phyloP scores from a whole-genome alignment of 1,140 invertebrate genomes.

The Drosophila seguyi region DNA sequence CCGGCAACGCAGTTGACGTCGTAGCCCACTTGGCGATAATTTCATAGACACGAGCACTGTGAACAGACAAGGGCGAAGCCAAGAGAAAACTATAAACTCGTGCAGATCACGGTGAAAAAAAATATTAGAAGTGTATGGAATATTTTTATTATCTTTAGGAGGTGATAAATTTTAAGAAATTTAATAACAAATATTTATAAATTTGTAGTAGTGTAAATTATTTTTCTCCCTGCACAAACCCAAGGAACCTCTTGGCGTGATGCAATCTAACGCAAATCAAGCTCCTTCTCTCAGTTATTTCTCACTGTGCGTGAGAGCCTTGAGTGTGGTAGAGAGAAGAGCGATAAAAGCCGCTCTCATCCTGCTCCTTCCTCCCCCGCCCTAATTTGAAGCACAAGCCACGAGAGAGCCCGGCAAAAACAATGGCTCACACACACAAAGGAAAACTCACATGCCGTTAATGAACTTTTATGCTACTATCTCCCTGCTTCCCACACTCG shows the following conservation, averaged over 20 bases:
- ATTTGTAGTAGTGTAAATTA: neutral
- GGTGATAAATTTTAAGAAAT: too few relatives aligned
- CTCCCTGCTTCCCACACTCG: constrained; percentile 11
- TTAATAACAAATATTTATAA: neutral
- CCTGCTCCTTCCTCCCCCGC: neutral
- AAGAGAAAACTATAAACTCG: constrained; percentile 10
- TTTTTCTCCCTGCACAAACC: neutral
- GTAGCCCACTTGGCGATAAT: constrained; percentile 66
- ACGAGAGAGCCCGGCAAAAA: constrained; percentile 38
- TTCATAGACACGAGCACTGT: constrained; percentile 57
- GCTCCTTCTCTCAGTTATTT: neutral
- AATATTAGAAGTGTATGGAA: neutral
- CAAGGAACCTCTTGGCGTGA: neutral
- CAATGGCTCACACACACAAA: constrained; percentile 38
- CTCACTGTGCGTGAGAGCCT: neutral
- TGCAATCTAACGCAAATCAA: neutral
- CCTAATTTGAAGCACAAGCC: constrained; percentile 21
- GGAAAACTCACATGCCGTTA: constrained; percentile 65
- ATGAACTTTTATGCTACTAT: constrained; percentile 71
- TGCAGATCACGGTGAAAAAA: constrained; percentile 11
- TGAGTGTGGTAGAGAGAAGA: neutral
- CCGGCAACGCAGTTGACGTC: constrained; percentile 1
- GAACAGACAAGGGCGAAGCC: constrained; percentile 14
- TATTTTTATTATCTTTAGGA: too few relatives aligned
- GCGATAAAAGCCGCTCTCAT: constrained; percentile 35